These are phyloP conservation scores for Acanthacorydalis orientalis DNA, from an alignment of 2,888 invertebrate genomes.

Conservation along the genomic window DNA sequence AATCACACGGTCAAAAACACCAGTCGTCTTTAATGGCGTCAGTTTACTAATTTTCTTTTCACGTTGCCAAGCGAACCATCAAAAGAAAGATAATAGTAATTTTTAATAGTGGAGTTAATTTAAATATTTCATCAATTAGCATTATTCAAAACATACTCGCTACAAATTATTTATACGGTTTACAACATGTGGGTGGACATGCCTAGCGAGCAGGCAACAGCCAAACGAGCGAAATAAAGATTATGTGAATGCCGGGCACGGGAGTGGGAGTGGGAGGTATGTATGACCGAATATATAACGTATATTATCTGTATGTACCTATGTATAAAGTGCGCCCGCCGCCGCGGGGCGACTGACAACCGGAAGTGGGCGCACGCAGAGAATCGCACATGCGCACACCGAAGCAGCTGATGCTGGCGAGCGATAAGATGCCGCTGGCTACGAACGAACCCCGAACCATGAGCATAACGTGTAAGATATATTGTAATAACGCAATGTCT, in stretches of 20 bases:
- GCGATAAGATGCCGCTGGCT: background rate
- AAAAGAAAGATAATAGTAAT: no score
- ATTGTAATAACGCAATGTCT: background rate
- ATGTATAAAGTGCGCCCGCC: no score
- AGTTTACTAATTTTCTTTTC: no score
- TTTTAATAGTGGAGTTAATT: background rate
- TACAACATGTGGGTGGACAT: background rate
- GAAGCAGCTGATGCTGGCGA: background rate
- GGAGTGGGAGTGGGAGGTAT: no score
- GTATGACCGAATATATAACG: no score
- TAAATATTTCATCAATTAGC: conserved; percentile 6
- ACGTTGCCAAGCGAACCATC: no score
- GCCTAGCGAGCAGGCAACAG: background rate
- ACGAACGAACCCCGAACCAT: background rate
- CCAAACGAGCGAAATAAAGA: background rate
- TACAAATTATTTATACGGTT: background rate
- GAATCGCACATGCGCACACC: background rate
- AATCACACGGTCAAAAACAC: no score
- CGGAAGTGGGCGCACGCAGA: conserved; percentile 7
- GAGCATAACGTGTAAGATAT: background rate
- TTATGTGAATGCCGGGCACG: no score
- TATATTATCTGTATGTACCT: no score
- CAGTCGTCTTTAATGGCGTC: no score
- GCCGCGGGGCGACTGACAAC: conserved; percentile 1
- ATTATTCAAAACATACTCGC: conserved; percentile 4